A percentile compares a stretch with the other conserved stretches of the same genome.
Evolutionary conservation across 2,113 vertebrate species (phyloP).

Genomic region (Deroptyus accipitrinus): DNA sequence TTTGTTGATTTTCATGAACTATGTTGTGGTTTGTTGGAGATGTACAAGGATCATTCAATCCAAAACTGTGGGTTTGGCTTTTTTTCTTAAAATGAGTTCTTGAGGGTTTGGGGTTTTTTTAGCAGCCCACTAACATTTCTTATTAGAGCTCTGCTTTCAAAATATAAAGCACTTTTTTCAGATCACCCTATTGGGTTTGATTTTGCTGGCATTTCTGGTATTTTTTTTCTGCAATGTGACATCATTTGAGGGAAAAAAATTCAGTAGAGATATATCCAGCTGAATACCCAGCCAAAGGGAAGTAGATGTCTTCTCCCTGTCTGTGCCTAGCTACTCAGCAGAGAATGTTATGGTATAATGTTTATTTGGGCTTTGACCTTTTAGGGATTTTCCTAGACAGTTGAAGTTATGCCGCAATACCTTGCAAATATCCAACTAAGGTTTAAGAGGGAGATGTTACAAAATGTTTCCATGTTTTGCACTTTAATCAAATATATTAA

Average conservation of each 20-base stretch:
- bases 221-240: neutral
- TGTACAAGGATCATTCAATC: neutral
- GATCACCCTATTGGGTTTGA: neutral
- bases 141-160: neutral
- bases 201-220: neutral
- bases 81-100: neutral
- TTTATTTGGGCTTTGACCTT: neutral
- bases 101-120: neutral
- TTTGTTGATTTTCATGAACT: neutral
- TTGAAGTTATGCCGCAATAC: neutral
- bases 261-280: neutral
- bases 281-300: neutral
- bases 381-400: neutral
- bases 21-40: neutral
- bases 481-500: neutral
- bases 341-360: neutral
- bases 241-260: neutral
- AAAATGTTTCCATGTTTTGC: neutral
- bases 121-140: neutral
- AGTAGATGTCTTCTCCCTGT: neutral
- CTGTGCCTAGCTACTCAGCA: neutral
- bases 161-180: neutral
- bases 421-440: neutral
- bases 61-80: neutral
- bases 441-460: neutral